Base-by-base conservation (phyloP, 2,113 vertebrate genomes). In the Acrocephalus arundinaceus region DNA sequence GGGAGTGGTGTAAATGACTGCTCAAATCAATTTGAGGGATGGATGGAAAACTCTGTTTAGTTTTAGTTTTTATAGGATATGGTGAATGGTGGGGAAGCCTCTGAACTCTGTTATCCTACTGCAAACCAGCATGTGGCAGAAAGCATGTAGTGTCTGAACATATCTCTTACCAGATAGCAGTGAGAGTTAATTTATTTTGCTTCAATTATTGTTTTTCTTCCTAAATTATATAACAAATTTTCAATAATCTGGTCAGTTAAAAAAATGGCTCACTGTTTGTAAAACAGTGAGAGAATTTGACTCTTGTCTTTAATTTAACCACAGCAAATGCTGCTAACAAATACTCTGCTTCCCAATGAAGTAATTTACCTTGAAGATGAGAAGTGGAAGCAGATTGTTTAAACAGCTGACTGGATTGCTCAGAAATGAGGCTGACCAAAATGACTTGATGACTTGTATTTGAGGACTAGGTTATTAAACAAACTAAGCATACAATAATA, bases 341-440 rank as follows among this genome's bases (percentile, higher is more conserved):
- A 4, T 67, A 48, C 54, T 67, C 55, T 80, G 63, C 51, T 91
- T 83, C 59, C 58, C 83, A 70, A 0, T 81, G 80, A 90, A 88
- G 80, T 94, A 24, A 75, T 96, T 93, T 77, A 89, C 89, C 80
- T 97, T 84, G 63, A 81, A 89, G 86, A 93, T 77, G 88, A 71
- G 83, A 88, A 90, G 92, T 90, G 76, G 72, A 94, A 90, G 70
- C 61, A 24, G 54, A 35, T 18, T 89, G 75, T 77, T 94, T 79
- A 45, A 94, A 85, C 70, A 93, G 87, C 72, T 93, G 88, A 74
- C 59, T 88, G 55, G 65, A 94, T 74, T 95, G 78, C 63, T 84
- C 68, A 84, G 75, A 94, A 91, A 75, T 74, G 52, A 92, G 90
- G 25, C 76, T 93, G 66, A 83, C 89, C 62, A 70, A 83, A 93